Evolutionary conservation across 1,140 invertebrate genomes (phyloP), one percentile per base, ranked within the genome.

Genomic region (Bradysia coprophila): DNA sequence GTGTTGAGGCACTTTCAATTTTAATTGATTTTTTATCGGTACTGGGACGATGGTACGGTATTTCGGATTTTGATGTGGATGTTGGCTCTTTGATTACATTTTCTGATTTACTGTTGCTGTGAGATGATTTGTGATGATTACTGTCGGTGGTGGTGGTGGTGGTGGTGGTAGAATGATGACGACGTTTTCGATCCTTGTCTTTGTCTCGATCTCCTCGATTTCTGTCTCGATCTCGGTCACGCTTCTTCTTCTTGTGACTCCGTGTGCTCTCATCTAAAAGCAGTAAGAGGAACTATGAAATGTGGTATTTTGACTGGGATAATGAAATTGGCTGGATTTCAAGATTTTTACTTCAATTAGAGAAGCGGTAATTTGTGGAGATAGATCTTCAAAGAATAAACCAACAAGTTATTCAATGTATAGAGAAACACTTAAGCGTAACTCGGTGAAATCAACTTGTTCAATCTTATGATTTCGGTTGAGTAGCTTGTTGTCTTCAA

Each of bases 171-270:
- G n/a, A 15, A 23, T 31, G 39, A 28, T 31, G 22, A 24, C 21
- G 23, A 18, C 15, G 39, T 15, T 31, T 41, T 39, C 38, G 18
- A 21, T 39, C 18, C 21, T 19, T 41, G 18, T 34, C 39, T 36
- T 37, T 36, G 23, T 44, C 39, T 16, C 43, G 9, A 1, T 40
- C 43, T 9, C 41, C 39, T 16, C 43, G 9, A 1, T 40, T 38
- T 9, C 19, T 24, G 15, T 41, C 31, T 22, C 32, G 15, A 24
- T 44, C 43, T 22, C 24, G 38, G 10, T 44, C 43, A 19, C 41
- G 41, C 31, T 41, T 44, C n/a, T 44, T 44, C 16, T 44, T 44
- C 22, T 44, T 44, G 19, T 44, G 43, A 41, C 22, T 44, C 10
- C 38, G 23, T 24, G 24, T 24, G 5, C 10, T 15, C 1, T 37